phyloP scores from a whole-genome alignment of 2,797 vertebrate species.

The Intellagama lesueurii region DNA sequence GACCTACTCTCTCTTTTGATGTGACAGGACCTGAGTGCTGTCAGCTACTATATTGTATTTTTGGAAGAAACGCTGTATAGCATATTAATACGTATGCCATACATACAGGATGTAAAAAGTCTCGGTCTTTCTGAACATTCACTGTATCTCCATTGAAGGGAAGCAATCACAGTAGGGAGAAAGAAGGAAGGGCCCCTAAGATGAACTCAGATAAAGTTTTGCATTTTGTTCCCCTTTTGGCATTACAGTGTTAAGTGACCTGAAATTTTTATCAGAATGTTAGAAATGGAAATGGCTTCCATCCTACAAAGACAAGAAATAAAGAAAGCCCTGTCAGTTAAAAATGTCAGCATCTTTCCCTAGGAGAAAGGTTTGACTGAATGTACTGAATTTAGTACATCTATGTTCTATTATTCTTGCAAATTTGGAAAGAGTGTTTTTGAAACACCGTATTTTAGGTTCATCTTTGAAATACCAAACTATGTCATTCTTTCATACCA shows the following conservation, averaged over 20 bases:
- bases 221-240: not conserved
- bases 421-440: not conserved
- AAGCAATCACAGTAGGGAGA: not conserved
- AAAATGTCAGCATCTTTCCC: not conserved
- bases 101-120: not conserved
- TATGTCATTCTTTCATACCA: not conserved
- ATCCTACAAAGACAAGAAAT: not conserved
- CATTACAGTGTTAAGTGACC: not conserved
- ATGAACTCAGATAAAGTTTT: not conserved
- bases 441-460: not conserved
- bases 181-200: not conserved
- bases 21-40: constrained; percentile 18
- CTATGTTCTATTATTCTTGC: not conserved
- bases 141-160: not conserved
- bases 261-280: constrained; percentile 11
- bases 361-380: not conserved
- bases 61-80: not conserved
- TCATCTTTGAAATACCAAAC: not conserved
- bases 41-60: not conserved
- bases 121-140: not conserved
- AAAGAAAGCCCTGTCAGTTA: not conserved
- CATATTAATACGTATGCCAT: constrained; percentile 10
- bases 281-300: not conserved
- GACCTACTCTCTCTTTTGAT: not conserved
- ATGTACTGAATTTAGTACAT: not conserved